These are phyloP conservation scores for Eidolon helvum DNA, from an alignment of 2,113 vertebrate genomes.

Conservation along the genomic window DNA sequence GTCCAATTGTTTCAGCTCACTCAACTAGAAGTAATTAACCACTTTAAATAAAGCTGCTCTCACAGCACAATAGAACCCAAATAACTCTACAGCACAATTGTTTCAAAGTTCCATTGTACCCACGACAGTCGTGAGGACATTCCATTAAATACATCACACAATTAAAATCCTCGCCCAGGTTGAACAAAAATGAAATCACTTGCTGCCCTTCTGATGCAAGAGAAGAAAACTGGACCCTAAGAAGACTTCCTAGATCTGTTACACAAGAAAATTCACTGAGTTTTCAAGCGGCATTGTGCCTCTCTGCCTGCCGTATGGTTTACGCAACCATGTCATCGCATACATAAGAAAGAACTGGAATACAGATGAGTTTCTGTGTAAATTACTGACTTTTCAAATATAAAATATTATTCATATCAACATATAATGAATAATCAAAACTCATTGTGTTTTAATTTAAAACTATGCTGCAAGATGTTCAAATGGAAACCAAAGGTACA, in stretches of 20 bases:
- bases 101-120: slow-evolving; percentile 17
- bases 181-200: slow-evolving; percentile 22
- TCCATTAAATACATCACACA: background rate
- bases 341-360: background rate
- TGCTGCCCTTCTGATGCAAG: background rate
- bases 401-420: background rate
- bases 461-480: background rate
- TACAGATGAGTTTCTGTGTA: background rate
- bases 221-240: background rate
- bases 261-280: background rate
- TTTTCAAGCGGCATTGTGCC: background rate
- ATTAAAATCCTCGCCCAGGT: background rate
- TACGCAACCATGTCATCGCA: background rate
- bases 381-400: slow-evolving; percentile 5
- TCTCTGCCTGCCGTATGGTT: background rate
- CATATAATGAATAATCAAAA: slow-evolving; percentile 33
- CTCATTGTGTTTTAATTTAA: background rate
- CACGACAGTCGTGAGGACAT: background rate
- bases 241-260: background rate
- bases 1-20: background rate
- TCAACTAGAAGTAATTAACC: slow-evolving; percentile 7
- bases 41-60: slow-evolving; percentile 31
- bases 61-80: background rate
- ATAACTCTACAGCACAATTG: background rate
- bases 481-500: slow-evolving; percentile 41